Evolutionary conservation across 2,113 vertebrate genomes (phyloP), one percentile per base, ranked within the genome.

Genomic region (Gallinago paraguaiae): DNA sequence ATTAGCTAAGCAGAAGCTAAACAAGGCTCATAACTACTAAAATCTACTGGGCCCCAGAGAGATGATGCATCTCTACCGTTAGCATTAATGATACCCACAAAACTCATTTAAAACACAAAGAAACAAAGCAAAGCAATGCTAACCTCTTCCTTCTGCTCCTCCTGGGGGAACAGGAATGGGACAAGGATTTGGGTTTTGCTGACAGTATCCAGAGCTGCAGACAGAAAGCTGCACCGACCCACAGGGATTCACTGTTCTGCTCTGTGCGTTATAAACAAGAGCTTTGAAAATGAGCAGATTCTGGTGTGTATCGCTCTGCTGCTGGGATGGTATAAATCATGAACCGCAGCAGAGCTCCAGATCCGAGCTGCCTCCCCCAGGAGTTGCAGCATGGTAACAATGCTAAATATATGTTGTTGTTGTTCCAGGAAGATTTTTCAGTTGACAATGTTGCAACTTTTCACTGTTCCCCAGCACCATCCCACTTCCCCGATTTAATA

Each of bases 131-230:
- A 93, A 86, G 75, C 57, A 76, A 59, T 2, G 65, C 45, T 96
- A 77, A 69, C 56, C 77, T 91, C 86, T 85, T 93, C 88, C 85
- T 92, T 17, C 74, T 84, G 80, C 57, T 81, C 81, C 28, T 84
- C 95, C 81, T 59, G 9, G 3, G 81, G 86, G 61, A 94, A 75
- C 0, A 84, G 75, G 56, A 92, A 78, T 6, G 41, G 77, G 65
- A 93, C 60, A 57, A 60, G 69, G 83, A 43, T 71, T 95, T 71
- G 27, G 7, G 3, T 81, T 95, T 85, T 81, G 80, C 90, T 95
- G 93, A 97, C 95, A 86, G 53, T n/a, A 78, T 92, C 94, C 94
- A 96, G 92, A 94, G 92, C 88, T 83, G 75, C 71, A 93, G 90
- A 39, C 60, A 27, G 86, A 91, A 88, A 92, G 72, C 91, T 84